phyloP scores from a whole-genome alignment of 2,888 invertebrate genomes.

The Rhodophaea formosa region DNA sequence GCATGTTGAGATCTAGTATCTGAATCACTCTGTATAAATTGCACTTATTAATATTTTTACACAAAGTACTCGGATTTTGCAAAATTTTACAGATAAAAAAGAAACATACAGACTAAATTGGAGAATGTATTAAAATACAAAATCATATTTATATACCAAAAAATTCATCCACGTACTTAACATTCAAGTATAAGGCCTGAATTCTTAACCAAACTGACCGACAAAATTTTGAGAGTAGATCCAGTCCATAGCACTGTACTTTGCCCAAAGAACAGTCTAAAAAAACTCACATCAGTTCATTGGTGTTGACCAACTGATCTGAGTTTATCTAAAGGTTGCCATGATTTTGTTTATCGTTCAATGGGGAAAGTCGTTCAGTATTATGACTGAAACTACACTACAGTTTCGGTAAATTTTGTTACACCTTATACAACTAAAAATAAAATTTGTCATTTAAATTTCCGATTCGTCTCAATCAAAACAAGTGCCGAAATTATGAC shows the following conservation, averaged over 20 bases:
- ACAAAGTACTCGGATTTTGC: neutral
- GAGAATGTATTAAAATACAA: slow-evolving; percentile 11
- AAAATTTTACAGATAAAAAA: slow-evolving; percentile 7
- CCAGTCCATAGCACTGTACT: neutral
- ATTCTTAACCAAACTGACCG: no score
- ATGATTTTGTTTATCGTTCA: neutral
- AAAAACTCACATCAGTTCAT: neutral
- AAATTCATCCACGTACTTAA: neutral
- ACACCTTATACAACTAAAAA: neutral
- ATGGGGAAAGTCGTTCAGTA: neutral
- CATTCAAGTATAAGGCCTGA: no score
- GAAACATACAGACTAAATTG: slow-evolving; percentile 5
- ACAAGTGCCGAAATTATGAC: slow-evolving; percentile 6
- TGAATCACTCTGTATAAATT: slow-evolving; percentile 11
- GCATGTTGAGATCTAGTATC: slow-evolving; percentile 10
- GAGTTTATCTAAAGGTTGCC: neutral
- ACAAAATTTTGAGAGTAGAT: neutral
- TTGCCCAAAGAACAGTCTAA: neutral
- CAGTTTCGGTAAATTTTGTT: neutral
- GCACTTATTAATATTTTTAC: neutral
- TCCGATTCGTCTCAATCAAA: neutral
- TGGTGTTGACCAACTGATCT: neutral
- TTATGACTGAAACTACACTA: neutral
- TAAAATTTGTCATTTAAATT: slow-evolving; percentile 4
- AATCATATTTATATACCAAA: neutral